Evolutionary conservation across 2,888 invertebrate genomes (phyloP).

Genomic region (Urechis unicinctus): DNA sequence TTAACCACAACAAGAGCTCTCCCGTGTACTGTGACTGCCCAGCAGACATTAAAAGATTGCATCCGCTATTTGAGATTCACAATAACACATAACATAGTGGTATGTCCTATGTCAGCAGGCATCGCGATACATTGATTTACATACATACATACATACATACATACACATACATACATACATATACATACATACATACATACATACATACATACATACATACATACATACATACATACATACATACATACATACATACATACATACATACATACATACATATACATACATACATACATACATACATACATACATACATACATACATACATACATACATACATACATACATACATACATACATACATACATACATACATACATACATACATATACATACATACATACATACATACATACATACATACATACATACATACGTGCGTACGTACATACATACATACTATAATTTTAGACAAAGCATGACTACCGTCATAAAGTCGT

Average conservation of each 20-base stretch:
- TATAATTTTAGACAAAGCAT: slow-evolving; percentile 5
- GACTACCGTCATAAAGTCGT: too few relatives aligned
- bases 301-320: slow-evolving; percentile 5
- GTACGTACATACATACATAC: slow-evolving; percentile 6
- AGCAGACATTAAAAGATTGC: too few relatives aligned
- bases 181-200: slow-evolving; percentile 10
- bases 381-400: slow-evolving; percentile 8
- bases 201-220: slow-evolving; percentile 9
- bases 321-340: slow-evolving; percentile 3
- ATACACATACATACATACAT: slow-evolving; percentile 4
- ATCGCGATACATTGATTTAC: slow-evolving; percentile 2
- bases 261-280: slow-evolving; percentile 4
- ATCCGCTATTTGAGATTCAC: too few relatives aligned
- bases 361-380: slow-evolving; percentile 2
- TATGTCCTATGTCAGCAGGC: too few relatives aligned
- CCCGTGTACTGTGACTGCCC: too few relatives aligned
- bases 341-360: slow-evolving; percentile 4
- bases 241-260: slow-evolving; percentile 6
- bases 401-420: slow-evolving; percentile 7
- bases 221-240: slow-evolving; percentile 6
- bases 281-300: slow-evolving; percentile 1
- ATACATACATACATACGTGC: slow-evolving; percentile 8
- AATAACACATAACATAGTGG: too few relatives aligned
- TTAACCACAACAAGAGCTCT: too few relatives aligned
- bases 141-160: slow-evolving; percentile 1